These are phyloP conservation scores for Poeciliopsis paucimaculata DNA, from an alignment of 2,797 vertebrate species.

Conservation along the genomic window DNA sequence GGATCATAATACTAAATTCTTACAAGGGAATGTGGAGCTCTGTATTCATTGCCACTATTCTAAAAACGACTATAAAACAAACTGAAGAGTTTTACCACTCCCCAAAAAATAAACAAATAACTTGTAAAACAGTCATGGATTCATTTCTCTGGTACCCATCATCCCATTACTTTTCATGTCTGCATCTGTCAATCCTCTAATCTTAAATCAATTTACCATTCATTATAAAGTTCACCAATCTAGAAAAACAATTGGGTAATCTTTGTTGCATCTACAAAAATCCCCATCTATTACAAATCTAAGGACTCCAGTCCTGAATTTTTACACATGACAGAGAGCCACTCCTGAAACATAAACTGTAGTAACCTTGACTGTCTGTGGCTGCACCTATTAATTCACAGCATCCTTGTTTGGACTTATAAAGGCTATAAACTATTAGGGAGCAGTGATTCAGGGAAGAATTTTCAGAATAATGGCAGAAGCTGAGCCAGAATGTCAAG, in stretches of 20 bases:
- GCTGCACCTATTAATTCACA: background rate
- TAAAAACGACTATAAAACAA: constrained; percentile 43
- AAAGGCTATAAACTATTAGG: constrained; percentile 9
- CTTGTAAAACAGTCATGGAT: too few relatives aligned
- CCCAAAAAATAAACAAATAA: too few relatives aligned
- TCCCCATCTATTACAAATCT: background rate
- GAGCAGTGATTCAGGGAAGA: constrained; percentile 12
- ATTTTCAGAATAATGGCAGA: constrained; percentile 7
- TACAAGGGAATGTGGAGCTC: background rate
- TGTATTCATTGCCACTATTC: constrained; percentile 40
- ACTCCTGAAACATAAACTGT: constrained; percentile 14
- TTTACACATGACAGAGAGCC: background rate
- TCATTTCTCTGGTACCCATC: background rate
- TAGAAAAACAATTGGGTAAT: background rate
- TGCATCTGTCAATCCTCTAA: background rate
- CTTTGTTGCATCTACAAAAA: background rate
- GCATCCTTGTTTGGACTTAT: constrained; percentile 1
- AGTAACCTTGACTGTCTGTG: background rate
- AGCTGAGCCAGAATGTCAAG: background rate
- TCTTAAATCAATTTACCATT: background rate
- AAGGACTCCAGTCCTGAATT: background rate
- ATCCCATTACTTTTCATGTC: constrained; percentile 1
- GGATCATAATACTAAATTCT: background rate
- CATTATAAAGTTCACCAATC: background rate
- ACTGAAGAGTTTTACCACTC: constrained; percentile 29